Conservation (phyloP, 2,797 vertebrate genomes). For the Cuculus canorus region DNA sequence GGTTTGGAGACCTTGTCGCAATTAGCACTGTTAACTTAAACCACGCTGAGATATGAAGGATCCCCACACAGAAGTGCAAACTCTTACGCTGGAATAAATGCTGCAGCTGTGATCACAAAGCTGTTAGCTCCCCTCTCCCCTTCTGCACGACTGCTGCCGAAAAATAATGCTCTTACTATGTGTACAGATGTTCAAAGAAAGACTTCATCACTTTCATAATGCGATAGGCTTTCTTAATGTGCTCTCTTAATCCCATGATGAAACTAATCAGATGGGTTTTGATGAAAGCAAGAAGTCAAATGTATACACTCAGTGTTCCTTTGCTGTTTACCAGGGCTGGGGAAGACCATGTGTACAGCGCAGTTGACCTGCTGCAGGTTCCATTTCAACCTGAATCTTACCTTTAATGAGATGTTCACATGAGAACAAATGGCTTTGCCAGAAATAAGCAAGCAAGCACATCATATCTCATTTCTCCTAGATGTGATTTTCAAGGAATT, state of each 20-base stretch:
- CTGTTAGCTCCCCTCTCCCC: background rate
- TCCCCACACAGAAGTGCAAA: background rate
- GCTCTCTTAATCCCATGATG: background rate
- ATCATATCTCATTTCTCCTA: background rate
- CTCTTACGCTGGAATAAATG: background rate
- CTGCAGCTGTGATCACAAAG: background rate
- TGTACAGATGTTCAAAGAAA: background rate
- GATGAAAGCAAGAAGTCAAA: background rate
- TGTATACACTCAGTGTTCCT: accelerated
- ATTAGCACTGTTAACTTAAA: background rate
- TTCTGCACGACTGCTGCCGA: background rate
- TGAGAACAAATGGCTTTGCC: constrained; percentile 1
- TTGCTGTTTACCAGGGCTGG: background rate
- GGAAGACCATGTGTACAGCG: background rate
- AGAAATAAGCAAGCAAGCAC: background rate
- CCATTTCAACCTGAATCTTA: background rate
- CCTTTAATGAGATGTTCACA: background rate
- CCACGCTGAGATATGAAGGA: background rate
- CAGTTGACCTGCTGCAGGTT: background rate
- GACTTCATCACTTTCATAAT: background rate
- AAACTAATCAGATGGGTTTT: background rate
- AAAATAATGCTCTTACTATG: background rate
- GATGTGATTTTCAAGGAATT: constrained; percentile 28
- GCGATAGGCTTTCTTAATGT: background rate
- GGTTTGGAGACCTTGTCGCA: too few relatives aligned